Percentiles rank a stretch among this genome's conserved stretches.
phyloP scores from a whole-genome alignment of 1,140 invertebrate genomes.

The Myzus persicae region DNA sequence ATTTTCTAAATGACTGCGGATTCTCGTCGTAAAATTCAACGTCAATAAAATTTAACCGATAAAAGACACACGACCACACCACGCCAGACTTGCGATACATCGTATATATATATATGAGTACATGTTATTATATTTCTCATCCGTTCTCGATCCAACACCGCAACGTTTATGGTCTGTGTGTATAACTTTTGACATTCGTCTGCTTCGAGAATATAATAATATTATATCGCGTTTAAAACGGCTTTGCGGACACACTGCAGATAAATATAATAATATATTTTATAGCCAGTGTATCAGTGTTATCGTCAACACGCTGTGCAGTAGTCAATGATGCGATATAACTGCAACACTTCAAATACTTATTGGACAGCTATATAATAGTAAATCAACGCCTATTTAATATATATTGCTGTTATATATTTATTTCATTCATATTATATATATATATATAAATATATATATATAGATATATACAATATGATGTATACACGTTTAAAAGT shows the following conservation, averaged over 20 bases:
- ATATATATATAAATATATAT: not conserved
- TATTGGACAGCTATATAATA: not conserved
- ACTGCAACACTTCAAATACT: not conserved
- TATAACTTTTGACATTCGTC: not conserved
- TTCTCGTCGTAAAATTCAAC: not conserved
- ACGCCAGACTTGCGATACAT: not conserved
- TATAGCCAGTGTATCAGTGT: not conserved
- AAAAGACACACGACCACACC: not conserved
- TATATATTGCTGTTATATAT: not conserved
- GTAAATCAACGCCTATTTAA: not conserved
- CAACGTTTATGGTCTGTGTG: not conserved
- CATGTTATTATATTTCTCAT: not conserved
- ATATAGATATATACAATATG: too few relatives aligned
- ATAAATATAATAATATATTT: conserved; percentile 4
- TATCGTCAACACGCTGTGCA: not conserved
- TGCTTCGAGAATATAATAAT: not conserved
- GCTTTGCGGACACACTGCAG: not conserved
- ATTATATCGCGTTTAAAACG: not conserved
- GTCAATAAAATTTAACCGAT: not conserved
- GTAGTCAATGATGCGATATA: not conserved
- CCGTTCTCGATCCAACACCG: not conserved
- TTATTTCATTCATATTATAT: not conserved
- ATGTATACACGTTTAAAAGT: not conserved
- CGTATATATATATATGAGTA: not conserved
- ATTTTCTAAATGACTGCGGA: not conserved